phyloP scores from a whole-genome alignment of 2,113 vertebrate species.

The Cyprichromis sp. region DNA sequence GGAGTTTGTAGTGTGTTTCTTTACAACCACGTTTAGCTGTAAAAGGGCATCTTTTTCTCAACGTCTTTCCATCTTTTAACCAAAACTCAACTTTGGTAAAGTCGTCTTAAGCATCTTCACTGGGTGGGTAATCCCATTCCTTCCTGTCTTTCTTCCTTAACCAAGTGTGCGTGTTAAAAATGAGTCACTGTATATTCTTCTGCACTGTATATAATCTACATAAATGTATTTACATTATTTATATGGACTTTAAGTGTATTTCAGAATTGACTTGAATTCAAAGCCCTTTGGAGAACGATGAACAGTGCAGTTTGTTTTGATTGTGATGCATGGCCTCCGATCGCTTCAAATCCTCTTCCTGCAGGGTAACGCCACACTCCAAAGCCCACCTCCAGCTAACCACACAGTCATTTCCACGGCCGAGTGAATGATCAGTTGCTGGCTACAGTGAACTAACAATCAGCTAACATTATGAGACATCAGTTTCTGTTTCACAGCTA shows the following conservation, averaged over 20 bases:
- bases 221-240: conserved; percentile 66
- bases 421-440: neutral
- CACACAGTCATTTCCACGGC: neutral
- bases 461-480: conserved; percentile 14
- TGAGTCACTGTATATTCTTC: conserved; percentile 24
- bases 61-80: neutral
- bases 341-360: neutral
- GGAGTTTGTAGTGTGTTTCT: neutral
- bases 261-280: conserved; percentile 51
- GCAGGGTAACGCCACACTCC: neutral
- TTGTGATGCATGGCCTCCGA: conserved; percentile 31
- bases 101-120: neutral
- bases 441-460: conserved; percentile 19
- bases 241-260: conserved; percentile 55
- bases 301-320: conserved; percentile 52
- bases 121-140: neutral
- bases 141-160: neutral
- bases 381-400: neutral
- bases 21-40: neutral
- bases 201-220: conserved; percentile 55
- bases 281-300: conserved; percentile 68
- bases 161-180: conserved; percentile 7
- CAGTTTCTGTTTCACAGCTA: conserved; percentile 32
- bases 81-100: neutral
- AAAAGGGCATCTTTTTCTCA: neutral